Percentiles rank a stretch among this genome's conserved stretches.
phyloP scores from a whole-genome alignment of 2,797 vertebrate genomes.

The Distichodus sexfasciatus region DNA sequence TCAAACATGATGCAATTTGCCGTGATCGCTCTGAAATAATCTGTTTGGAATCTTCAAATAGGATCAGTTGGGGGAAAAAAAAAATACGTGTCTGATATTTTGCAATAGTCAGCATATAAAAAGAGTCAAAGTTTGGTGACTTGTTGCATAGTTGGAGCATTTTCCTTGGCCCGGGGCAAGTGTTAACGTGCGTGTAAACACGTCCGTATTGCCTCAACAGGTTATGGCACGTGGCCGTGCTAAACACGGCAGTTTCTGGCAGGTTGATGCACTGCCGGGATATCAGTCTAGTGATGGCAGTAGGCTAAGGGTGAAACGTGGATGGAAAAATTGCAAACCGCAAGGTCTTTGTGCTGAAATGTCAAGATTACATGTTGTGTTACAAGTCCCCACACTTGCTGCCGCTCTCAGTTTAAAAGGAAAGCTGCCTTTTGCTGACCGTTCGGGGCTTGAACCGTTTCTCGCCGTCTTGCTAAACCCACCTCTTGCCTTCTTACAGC shows the following conservation, averaged over 20 bases:
- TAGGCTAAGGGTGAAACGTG: not conserved
- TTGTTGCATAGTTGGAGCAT: too few relatives aligned
- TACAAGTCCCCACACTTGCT: not conserved
- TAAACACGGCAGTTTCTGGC: not conserved
- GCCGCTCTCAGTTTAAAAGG: conserved; percentile 1
- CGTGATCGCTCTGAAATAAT: too few relatives aligned
- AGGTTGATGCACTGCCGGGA: not conserved
- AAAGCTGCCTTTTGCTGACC: conserved; percentile 11
- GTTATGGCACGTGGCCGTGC: not conserved
- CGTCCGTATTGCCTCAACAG: too few relatives aligned
- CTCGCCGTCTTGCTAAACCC: conserved; percentile 18
- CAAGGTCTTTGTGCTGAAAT: not conserved
- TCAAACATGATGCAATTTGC: too few relatives aligned
- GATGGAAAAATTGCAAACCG: not conserved
- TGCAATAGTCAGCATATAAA: too few relatives aligned
- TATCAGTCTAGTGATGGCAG: not conserved
- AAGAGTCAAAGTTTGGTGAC: too few relatives aligned
- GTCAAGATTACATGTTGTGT: not conserved
- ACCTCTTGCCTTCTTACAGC: conserved; percentile 13
- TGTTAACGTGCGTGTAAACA: too few relatives aligned
- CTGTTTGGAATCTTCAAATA: too few relatives aligned
- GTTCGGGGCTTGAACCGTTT: conserved; percentile 22
- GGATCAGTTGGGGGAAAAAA: too few relatives aligned
- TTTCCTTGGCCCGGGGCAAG: too few relatives aligned
- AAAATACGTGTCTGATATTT: too few relatives aligned